These are phyloP conservation scores for Tetramorium bicarinatum DNA, from an alignment of 2,888 invertebrate species.

Conservation along the genomic window DNA sequence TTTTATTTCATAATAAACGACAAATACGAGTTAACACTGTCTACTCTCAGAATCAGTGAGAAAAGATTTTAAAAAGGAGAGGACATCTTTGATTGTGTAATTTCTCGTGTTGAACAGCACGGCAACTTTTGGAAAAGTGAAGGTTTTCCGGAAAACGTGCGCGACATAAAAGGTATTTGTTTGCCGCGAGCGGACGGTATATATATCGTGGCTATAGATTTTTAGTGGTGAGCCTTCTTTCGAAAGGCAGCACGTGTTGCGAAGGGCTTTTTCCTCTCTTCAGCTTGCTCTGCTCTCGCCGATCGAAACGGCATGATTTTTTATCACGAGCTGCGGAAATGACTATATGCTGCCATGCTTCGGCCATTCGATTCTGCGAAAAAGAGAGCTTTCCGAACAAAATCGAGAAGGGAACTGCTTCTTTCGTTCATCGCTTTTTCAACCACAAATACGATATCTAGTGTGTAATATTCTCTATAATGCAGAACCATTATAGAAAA, in stretches of 20 bases:
- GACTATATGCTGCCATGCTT: conserved; percentile 33
- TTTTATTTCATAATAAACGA: background rate
- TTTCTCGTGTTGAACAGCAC: background rate
- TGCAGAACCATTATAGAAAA: too few relatives aligned
- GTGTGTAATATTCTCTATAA: conserved; percentile 1
- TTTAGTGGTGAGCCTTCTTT: conserved; percentile 20
- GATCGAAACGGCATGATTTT: conserved; percentile 23
- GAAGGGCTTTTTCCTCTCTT: conserved; percentile 13
- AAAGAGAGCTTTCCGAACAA: conserved; percentile 17
- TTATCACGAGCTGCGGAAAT: conserved; percentile 37
- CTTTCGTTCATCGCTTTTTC: background rate
- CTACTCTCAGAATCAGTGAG: background rate
- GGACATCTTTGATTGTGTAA: conserved; percentile 2
- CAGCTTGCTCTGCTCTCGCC: background rate
- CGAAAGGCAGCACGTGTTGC: conserved; percentile 43
- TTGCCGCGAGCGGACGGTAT: conserved; percentile 17
- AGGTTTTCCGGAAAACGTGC: conserved; percentile 19
- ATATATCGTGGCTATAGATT: conserved; percentile 27
- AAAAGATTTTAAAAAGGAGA: background rate
- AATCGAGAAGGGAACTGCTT: conserved; percentile 17
- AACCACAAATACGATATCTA: background rate
- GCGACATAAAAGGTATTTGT: conserved; percentile 42
- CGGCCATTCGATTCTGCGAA: conserved; percentile 18
- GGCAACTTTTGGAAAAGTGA: background rate
- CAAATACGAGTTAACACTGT: background rate